Evolutionary conservation across 2,113 vertebrate species (phyloP), one percentile per base, ranked within the genome.

Genomic region (Rhinopithecus roxellana): DNA sequence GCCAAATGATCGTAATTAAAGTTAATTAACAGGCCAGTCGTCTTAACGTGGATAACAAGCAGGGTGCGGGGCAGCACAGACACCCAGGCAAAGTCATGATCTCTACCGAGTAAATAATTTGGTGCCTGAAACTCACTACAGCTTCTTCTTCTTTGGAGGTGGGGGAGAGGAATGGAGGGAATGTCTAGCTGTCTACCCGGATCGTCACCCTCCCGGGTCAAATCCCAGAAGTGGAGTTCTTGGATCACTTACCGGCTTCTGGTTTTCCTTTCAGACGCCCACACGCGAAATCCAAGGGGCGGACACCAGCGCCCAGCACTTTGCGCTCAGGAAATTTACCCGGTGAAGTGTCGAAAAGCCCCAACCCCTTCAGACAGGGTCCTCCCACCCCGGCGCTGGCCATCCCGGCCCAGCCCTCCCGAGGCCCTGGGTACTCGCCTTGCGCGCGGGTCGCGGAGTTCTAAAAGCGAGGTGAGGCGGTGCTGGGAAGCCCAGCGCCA

Each of bases 191-290:
- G 80, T 77, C 48, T 5, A 3, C 14, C 70, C 22, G 11, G 79
- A 70, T 16, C 13, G 88, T 75, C 95, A 30, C 72, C 84, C 32
- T 11, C 43, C 50, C 17, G 22, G 74, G 74, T 27, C 94, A 92
- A 87, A 70, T 67, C 69, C 35, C 96, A 48, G 86, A 35, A 72
- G 67, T 18, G 16, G 70, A 16, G 78, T 94, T 67, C 48, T 4
- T 13, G 2, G 20, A 61, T 90, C 96, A 55, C 96, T 97, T 59
- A 93, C 94, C 88, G 27, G 61, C 74, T 83, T 90, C 95, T 93
- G 95, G 55, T 92, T 97, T 97, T 97, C 96, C 88, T 78, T 94
- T 88, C 17, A 83, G 94, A 95, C 97, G 93, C 93, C 96, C 96
- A 96, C 95, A 55, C 67, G 69, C 85, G 27, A 78, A 61, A 93